Conservation (phyloP, 2,888 invertebrate genomes). For the Pristionchus exspectatus region DNA sequence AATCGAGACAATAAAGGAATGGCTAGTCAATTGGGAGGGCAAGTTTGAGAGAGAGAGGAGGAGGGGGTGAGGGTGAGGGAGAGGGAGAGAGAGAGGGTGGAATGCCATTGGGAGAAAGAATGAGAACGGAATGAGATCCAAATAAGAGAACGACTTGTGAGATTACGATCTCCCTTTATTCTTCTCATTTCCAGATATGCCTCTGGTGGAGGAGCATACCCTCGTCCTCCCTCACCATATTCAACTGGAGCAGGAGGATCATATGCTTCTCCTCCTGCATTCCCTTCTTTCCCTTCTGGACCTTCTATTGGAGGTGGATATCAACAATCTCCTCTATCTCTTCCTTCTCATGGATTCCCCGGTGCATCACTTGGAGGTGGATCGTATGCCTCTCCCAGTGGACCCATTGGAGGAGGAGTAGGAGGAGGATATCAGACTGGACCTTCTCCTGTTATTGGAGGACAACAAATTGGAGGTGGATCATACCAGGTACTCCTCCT, state of each 20-base stretch:
- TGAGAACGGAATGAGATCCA: neutral
- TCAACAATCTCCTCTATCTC: neutral
- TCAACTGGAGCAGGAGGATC: conserved; percentile 17
- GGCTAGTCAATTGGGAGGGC: conserved; percentile 37
- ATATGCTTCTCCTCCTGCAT: conserved; percentile 26
- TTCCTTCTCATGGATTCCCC: neutral
- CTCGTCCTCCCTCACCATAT: neutral
- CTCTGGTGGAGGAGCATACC: neutral
- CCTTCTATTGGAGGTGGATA: conserved; percentile 17
- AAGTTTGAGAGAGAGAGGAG: neutral
- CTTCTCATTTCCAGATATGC: neutral
- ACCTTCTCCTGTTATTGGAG: conserved; percentile 33
- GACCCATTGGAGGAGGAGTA: neutral
- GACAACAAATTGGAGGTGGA: conserved; percentile 23
- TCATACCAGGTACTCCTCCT: neutral
- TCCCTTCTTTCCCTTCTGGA: conserved; percentile 1
- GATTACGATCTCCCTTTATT: neutral
- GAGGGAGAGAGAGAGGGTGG: neutral
- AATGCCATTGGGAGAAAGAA: conserved; percentile 10
- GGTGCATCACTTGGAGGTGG: neutral
- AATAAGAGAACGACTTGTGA: neutral
- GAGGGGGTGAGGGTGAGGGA: neutral
- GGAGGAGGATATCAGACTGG: conserved; percentile 8
- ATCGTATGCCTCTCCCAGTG: neutral
- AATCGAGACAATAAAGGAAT: conserved; percentile 44